These are phyloP conservation scores for Pandemis heparana DNA, from an alignment of 2,888 invertebrate genomes.

Conservation along the genomic window DNA sequence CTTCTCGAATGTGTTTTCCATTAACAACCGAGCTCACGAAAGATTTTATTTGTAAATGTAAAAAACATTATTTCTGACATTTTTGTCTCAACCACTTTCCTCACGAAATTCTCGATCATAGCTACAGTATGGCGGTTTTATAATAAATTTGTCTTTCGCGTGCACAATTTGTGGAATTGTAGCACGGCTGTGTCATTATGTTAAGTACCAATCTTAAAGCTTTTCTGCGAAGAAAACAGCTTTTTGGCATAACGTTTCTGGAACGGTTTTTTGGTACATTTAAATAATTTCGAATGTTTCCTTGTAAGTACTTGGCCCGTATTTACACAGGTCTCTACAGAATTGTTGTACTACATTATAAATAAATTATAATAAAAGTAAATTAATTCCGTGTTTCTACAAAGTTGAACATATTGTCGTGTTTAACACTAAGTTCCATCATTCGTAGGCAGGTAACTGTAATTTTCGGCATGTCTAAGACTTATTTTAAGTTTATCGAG, in stretches of 20 bases:
- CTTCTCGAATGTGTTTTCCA: slow-evolving; percentile 2
- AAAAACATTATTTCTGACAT: not conserved
- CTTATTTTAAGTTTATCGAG: too few relatives aligned
- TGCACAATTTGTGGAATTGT: slow-evolving; percentile 59
- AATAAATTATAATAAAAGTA: too few relatives aligned
- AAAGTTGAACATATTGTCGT: too few relatives aligned
- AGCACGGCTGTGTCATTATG: slow-evolving; percentile 53
- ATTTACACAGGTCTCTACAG: not conserved
- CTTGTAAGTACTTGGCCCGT: not conserved
- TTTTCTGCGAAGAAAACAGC: slow-evolving; percentile 16
- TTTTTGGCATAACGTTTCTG: slow-evolving; percentile 13
- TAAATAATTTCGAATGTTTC: not conserved
- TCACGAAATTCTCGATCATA: slow-evolving; percentile 65
- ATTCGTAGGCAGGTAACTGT: too few relatives aligned
- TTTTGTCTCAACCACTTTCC: slow-evolving; percentile 50
- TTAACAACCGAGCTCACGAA: not conserved
- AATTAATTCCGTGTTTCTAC: too few relatives aligned
- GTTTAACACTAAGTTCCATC: too few relatives aligned
- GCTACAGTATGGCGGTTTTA: slow-evolving; percentile 55
- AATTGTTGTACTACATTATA: too few relatives aligned
- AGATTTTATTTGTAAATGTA: slow-evolving; percentile 4
- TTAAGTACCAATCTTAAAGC: slow-evolving; percentile 47
- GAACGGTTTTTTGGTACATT: not conserved
- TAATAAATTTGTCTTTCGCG: slow-evolving; percentile 68
- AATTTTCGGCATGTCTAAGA: too few relatives aligned